Conservation (phyloP, 2,797 vertebrate species). For the Moxostoma hubbsi region DNA sequence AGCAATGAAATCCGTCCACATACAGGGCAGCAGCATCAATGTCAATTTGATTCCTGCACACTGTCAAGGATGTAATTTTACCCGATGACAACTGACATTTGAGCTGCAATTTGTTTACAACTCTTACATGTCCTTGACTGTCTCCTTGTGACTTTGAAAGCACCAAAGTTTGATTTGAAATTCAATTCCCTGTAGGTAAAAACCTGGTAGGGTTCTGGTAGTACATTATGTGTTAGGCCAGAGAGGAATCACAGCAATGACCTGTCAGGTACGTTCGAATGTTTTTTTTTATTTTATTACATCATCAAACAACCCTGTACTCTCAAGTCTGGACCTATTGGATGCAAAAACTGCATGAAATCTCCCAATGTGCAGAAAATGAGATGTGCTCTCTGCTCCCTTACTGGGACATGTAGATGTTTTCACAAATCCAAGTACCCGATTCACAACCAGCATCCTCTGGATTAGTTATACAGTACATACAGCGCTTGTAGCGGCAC, state of each 20-base stretch:
- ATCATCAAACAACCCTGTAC: constrained; percentile 72
- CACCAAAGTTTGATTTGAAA: constrained; percentile 70
- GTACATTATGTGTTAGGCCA: constrained; percentile 55
- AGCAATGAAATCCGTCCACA: constrained; percentile 48
- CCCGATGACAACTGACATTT: constrained; percentile 40
- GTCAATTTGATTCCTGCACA: constrained; percentile 50
- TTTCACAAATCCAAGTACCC: constrained; percentile 63
- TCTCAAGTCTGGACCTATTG: constrained; percentile 69
- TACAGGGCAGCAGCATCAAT: constrained; percentile 31
- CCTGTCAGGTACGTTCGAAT: constrained; percentile 71
- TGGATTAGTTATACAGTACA: not conserved
- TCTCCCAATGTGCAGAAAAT: constrained; percentile 69
- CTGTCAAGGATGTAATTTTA: constrained; percentile 46
- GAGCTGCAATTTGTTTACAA: constrained; percentile 44
- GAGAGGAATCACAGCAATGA: constrained; percentile 66
- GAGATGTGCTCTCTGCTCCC: constrained; percentile 63
- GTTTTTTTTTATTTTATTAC: constrained; percentile 67
- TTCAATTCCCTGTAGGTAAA: constrained; percentile 67
- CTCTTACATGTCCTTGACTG: constrained; percentile 63
- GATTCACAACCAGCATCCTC: constrained; percentile 54
- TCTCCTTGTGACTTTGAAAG: constrained; percentile 59
- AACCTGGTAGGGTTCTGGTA: constrained; percentile 57
- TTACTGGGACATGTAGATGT: constrained; percentile 63
- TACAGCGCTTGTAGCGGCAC: not conserved
- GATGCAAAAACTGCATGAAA: constrained; percentile 71